Evolutionary conservation across 1,140 invertebrate genomes (phyloP), one percentile per base, ranked within the genome.

Genomic region (Polyergus mexicanus): DNA sequence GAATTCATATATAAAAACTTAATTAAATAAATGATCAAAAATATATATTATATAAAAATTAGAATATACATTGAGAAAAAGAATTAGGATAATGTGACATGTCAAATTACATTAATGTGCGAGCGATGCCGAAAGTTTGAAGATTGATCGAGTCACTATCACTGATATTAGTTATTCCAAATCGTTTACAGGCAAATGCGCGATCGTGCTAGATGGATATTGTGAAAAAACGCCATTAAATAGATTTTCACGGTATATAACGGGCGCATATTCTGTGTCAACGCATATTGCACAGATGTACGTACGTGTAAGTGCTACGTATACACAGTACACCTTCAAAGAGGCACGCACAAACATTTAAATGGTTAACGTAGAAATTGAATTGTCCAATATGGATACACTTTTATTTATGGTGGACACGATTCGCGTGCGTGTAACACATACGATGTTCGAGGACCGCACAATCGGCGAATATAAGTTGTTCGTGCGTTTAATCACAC

Each of bases 321-420:
- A 44, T 32, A 6, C 4, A 16, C 51, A 11, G 1, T 25, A 28
- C 71, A 25, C 28, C 19, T 28, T 25, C 19, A 19, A 35, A 32
- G 19, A 60, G 51, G 8, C 2, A 72, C 22, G 19, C 32, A 7
- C 66, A 19, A 35, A 44, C 54, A 44, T 81, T 81, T 19, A 72
- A 81, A 72, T 60, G 25, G 78, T 71, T 81, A 72, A 72, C 54
- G 56, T 35, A 58, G 78, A 81, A 72, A 60, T 58, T 72, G 68
- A n/a, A 71, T 81, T 72, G 54, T 72, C 69, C 65, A 60, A 62
- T 41, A 41, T n/a, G 78, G 44, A 83, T 62, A 22, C 54, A 72
- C 22, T 83, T 83, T 74, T 83, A 74, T 83, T 72, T 81, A 35
- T 32, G 0, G 65, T 35, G 51, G 44, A 54, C 38, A 60, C 19